Conservation (phyloP, 2,888 invertebrate genomes). For the Parnassius apollo region DNA sequence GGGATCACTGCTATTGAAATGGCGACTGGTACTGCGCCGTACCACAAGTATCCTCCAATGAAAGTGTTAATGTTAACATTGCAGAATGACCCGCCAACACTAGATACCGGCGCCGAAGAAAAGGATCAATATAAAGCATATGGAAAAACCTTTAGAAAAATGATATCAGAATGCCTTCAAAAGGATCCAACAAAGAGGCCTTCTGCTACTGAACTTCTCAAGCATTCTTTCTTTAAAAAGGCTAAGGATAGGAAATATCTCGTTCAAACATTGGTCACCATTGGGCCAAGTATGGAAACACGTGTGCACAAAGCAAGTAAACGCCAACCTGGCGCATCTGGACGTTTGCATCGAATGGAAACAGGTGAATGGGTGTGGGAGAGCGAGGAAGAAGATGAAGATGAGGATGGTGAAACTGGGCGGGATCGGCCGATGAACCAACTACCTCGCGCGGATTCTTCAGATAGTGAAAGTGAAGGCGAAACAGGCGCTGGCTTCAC, state of each 20-base stretch:
- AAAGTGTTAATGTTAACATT: conserved; percentile 99
- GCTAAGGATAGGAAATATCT: conserved; percentile 96
- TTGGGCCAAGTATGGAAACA: conserved; percentile 94
- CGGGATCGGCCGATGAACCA: conserved; percentile 83
- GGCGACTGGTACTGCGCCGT: conserved; percentile 99
- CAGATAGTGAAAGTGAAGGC: conserved; percentile 80
- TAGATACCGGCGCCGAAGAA: conserved; percentile 97
- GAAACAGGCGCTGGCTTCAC: conserved; percentile 51
- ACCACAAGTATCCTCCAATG: conserved; percentile 99
- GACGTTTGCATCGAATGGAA: conserved; percentile 93
- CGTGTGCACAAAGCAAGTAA: conserved; percentile 93
- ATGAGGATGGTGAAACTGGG: conserved; percentile 72
- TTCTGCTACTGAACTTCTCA: conserved; percentile 96
- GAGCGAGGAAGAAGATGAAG: conserved; percentile 93
- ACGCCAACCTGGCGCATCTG: conserved; percentile 92
- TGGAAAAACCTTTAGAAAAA: conserved; percentile 98
- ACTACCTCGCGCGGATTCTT: conserved; percentile 81
- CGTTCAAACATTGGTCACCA: conserved; percentile 91
- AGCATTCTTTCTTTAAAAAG: conserved; percentile 99
- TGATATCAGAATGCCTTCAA: conserved; percentile 98
- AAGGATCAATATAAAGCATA: conserved; percentile 99
- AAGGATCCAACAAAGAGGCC: conserved; percentile 98
- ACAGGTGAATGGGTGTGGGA: conserved; percentile 99
- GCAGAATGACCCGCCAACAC: conserved; percentile 98
- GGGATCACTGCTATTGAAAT: conserved; percentile 99